Base-by-base conservation (phyloP, 2,797 vertebrate genomes). In the Taeniopygia guttata region DNA sequence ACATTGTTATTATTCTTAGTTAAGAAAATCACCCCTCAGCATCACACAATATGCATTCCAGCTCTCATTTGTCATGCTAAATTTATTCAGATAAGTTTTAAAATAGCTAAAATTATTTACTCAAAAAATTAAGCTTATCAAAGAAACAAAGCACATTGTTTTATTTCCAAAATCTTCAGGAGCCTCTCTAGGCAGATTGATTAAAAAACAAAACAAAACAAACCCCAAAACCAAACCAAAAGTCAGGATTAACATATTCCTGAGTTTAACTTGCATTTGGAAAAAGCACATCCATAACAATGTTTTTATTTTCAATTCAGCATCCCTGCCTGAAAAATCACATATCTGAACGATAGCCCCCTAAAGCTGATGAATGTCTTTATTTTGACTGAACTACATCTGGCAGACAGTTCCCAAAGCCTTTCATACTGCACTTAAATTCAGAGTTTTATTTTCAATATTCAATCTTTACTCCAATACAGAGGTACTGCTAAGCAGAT, bases 381-480 rank as follows among this genome's bases (percentile, higher is more conserved):
- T 69, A 74, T 66, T 89, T 77, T 86, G 66, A 66, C 54, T 59
- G 60, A 89, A 83, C 42, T 78, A 58, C 36, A 52, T 43, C 86
- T 72, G 27, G 52, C 45, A 93, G 43, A 21, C 34, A 52, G 36
- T 46, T 45, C 42, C 52, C 63, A 96, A 89, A 84, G 68, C 38
- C 90, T 95, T 92, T 82, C 94, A 94, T 40, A 93, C 75, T 75
- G 63, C 90, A 87, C 91, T 89, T 91, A 95, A 96, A 95, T 72
- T 73, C 22, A 78, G 63, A 79, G 70, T 73, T 95, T 94, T 92
- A 91, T 87, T 90, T 95, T 78, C 77, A 92, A 54, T 55, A 72
- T 62, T 49, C 38, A 66, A 42, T 56, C 46, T 88, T 93, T 67
- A 80, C 72, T 95, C 17, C 67, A 72, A 8, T 27, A 20, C 2